These are phyloP conservation scores for Lepidostoma basale DNA, from an alignment of 1,140 invertebrate genomes.

Conservation along the genomic window DNA sequence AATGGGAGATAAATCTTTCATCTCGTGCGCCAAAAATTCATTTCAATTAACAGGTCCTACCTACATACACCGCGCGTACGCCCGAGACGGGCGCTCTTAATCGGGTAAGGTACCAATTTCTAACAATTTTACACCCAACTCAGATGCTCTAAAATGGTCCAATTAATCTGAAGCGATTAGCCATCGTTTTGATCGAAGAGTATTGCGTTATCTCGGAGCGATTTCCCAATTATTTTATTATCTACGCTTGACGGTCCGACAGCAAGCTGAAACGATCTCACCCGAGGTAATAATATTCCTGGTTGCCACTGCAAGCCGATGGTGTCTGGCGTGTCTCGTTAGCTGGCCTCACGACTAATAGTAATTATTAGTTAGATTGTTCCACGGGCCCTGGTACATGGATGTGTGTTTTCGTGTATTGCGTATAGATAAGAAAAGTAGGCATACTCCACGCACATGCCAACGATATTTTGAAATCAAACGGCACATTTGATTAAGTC, in stretches of 20 bases:
- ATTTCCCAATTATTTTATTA: conserved; percentile 22
- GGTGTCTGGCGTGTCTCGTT: neutral
- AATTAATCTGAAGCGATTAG: conserved; percentile 14
- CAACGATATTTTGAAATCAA: too few relatives aligned
- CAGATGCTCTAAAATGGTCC: neutral
- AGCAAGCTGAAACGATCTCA: neutral
- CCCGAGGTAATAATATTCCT: neutral
- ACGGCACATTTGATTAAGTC: too few relatives aligned
- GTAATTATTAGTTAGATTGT: too few relatives aligned
- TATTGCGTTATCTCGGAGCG: neutral
- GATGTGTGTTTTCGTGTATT: too few relatives aligned
- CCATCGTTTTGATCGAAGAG: neutral
- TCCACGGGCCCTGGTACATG: too few relatives aligned
- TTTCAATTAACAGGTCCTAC: conserved; percentile 18
- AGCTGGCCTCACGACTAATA: neutral
- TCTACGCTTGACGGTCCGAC: neutral
- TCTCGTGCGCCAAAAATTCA: conserved; percentile 4
- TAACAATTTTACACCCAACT: neutral
- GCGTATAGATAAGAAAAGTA: too few relatives aligned
- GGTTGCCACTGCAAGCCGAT: neutral
- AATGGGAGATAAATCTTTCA: conserved; percentile 1
- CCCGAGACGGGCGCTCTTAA: neutral
- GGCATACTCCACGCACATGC: too few relatives aligned
- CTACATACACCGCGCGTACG: conserved; percentile 1
- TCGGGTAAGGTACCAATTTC: conserved; percentile 2